These are phyloP conservation scores for Drosophila bocki DNA, from an alignment of 1,140 invertebrate genomes.

Conservation along the genomic window DNA sequence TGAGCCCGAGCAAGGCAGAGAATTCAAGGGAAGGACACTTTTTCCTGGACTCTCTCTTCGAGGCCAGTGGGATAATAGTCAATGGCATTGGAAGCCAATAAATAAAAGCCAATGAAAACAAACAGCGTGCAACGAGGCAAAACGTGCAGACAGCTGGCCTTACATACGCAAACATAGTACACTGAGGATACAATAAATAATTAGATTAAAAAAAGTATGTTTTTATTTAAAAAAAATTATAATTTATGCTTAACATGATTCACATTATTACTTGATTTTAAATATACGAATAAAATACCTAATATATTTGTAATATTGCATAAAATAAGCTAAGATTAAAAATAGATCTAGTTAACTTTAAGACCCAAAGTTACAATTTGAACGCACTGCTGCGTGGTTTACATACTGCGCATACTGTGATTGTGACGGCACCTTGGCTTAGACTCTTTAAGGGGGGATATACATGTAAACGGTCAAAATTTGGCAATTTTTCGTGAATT, in stretches of 20 bases:
- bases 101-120: slow-evolving; percentile 77
- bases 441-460: no score
- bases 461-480: no score
- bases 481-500: no score
- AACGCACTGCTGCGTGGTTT: no score
- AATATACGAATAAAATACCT: no score
- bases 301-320: no score
- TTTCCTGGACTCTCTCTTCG: slow-evolving; percentile 23
- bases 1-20: slow-evolving; percentile 48
- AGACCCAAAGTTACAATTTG: no score
- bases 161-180: slow-evolving; percentile 16
- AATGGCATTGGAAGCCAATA: slow-evolving; percentile 78
- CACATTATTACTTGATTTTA: not conserved
- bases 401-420: no score
- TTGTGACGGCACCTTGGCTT: no score
- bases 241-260: not conserved
- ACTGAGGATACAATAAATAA: not conserved
- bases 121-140: slow-evolving; percentile 51
- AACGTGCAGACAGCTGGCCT: slow-evolving; percentile 43
- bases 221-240: not conserved
- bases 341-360: no score
- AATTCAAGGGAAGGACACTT: slow-evolving; percentile 10
- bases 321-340: no score
- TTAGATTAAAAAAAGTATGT: no score
- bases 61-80: slow-evolving; percentile 61